Evolutionary conservation across 2,113 vertebrate species (phyloP), one percentile per base, ranked within the genome.

Genomic region (Apodemus speciosus): DNA sequence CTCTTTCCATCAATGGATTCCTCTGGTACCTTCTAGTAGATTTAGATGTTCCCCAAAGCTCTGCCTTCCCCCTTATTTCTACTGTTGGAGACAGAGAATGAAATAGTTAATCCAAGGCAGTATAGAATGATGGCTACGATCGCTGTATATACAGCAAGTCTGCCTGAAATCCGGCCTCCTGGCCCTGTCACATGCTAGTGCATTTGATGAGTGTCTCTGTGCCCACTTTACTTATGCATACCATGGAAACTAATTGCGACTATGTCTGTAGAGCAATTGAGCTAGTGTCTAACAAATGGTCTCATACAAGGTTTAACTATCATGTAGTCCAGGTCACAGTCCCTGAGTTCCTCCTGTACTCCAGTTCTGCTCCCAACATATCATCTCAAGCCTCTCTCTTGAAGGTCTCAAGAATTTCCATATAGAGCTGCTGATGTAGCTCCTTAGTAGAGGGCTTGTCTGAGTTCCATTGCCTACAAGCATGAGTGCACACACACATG

Each of bases 161-260:
- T 53, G n/a, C 40, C 51, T 69, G 62, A 89, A 77, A 91, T 83
- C 49, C 40, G 62, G 1, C 79, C 11, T 72, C 77, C 64, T n/a
- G 46, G 16, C 20, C 51, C 76, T 69, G 46, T 88, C 88, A 95
- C 69, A 62, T 49, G 46, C 23, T 49, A 72, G 71, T 83, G 60
- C 86, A 20, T 77, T 75, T 79, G 76, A 43, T 9, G 35, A 85
- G 58, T 81, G 90, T 92, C 38, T 71, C 64, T 89, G 21, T 62
- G 77, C 53, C 35, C 83, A 53, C 75, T 94, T 94, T 89, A 91
- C 4, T 85, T 51, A 76, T 86, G 20, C 58, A 25, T 79, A 93
- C 71, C 40, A 69, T 92, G 56, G 90, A 64, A 62, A 49, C 40
- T 86, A 21, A 56, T 27, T 84, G 64, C 86, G 75, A 73, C 84